These are phyloP conservation scores for Celastrina argiolus DNA, from an alignment of 2,888 invertebrate genomes.

Conservation along the genomic window DNA sequence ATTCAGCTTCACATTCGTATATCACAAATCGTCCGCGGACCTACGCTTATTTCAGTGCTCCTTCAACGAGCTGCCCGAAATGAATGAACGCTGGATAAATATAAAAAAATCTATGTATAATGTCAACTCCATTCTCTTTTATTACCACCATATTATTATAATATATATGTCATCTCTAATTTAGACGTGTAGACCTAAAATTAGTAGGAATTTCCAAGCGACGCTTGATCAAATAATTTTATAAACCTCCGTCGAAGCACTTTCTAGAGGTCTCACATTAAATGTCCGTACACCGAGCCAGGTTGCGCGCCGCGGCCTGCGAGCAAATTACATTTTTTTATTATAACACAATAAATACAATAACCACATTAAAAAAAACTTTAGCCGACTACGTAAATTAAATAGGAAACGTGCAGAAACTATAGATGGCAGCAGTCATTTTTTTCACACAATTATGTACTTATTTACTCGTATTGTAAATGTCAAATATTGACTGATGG, in stretches of 20 bases:
- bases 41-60: constrained; percentile 11
- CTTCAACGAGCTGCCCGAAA: constrained; percentile 14
- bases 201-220: constrained; percentile 61
- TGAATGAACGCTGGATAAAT: not conserved
- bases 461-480: no score
- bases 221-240: constrained; percentile 28
- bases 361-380: no score
- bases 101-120: constrained; percentile 15
- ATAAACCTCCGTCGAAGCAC: constrained; percentile 65
- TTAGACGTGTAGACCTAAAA: constrained; percentile 51
- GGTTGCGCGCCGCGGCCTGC: constrained; percentile 45
- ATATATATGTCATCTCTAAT: constrained; percentile 30
- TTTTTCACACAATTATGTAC: no score
- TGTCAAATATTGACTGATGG: no score
- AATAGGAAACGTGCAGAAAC: no score
- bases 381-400: no score
- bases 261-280: constrained; percentile 58
- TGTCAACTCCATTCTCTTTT: constrained; percentile 14
- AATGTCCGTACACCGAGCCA: constrained; percentile 43
- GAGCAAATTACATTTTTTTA: not conserved
- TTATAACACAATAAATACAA: not conserved
- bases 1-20: constrained; percentile 16
- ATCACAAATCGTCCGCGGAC: constrained; percentile 19
- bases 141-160: constrained; percentile 17
- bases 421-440: no score